Conservation (phyloP, 1,140 invertebrate genomes). For the Drosophila bocqueti region DNA sequence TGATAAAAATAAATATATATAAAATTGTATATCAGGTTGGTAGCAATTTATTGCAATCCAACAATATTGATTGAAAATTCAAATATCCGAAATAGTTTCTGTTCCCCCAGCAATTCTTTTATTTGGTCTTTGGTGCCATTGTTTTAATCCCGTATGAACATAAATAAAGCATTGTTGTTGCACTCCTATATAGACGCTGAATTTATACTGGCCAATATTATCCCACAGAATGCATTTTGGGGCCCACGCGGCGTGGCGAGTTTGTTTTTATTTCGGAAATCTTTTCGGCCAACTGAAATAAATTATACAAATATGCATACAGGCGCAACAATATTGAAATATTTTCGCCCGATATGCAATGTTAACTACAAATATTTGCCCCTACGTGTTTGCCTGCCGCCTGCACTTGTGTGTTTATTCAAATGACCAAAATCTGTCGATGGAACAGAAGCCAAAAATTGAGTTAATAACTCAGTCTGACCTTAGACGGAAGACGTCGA, state of each 20-base stretch:
- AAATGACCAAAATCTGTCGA: conserved; percentile 68
- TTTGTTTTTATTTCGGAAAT: conserved; percentile 62
- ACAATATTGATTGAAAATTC: conserved; percentile 1
- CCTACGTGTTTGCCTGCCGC: conserved; percentile 10
- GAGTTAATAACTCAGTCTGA: conserved; percentile 73
- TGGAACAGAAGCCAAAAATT: conserved; percentile 72
- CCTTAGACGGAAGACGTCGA: conserved; percentile 50
- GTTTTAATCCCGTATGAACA: conserved; percentile 17
- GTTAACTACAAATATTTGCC: conserved; percentile 45
- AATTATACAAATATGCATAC: conserved; percentile 39
- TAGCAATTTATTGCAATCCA: not conserved
- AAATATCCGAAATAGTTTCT: not conserved
- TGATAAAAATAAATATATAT: not conserved
- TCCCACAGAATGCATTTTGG: conserved; percentile 50
- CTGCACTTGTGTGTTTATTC: conserved; percentile 65
- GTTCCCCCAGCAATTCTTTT: not conserved
- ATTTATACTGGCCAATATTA: conserved; percentile 24
- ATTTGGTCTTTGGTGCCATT: conserved; percentile 13
- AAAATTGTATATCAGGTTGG: not conserved
- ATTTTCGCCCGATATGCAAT: conserved; percentile 54
- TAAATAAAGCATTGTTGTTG: conserved; percentile 19
- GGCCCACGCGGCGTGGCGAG: conserved; percentile 48
- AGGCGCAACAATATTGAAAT: conserved; percentile 31
- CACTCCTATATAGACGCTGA: conserved; percentile 13
- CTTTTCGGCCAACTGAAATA: conserved; percentile 51